These are phyloP conservation scores for Drosophila setosimentum DNA, from an alignment of 2,888 invertebrate genomes.

Conservation along the genomic window DNA sequence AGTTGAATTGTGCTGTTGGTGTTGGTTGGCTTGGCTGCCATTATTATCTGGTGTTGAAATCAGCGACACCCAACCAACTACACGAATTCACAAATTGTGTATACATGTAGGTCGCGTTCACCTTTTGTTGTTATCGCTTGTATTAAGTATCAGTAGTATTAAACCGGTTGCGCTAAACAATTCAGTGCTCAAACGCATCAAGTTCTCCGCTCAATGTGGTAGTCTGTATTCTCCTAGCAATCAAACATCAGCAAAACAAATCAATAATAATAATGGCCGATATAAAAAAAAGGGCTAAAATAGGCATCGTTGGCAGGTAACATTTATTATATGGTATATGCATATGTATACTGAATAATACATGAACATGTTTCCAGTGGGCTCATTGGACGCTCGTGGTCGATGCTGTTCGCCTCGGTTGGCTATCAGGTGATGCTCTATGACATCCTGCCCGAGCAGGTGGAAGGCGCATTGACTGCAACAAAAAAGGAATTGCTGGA, in stretches of 20 bases:
- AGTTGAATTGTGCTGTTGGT: constrained; percentile 25
- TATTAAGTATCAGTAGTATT: constrained; percentile 43
- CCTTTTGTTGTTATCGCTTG: constrained; percentile 69
- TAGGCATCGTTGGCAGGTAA: constrained; percentile 92
- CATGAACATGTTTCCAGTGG: constrained; percentile 88
- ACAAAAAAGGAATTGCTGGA: constrained; percentile 90
- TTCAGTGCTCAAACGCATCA: constrained; percentile 51
- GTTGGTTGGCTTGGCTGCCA: not conserved
- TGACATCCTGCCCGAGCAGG: constrained; percentile 92
- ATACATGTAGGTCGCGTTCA: constrained; percentile 67
- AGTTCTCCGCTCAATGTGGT: constrained; percentile 30
- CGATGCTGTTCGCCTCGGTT: constrained; percentile 97
- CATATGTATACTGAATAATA: not conserved
- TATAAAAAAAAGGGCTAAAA: constrained; percentile 87
- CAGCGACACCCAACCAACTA: constrained; percentile 40
- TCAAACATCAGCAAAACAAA: constrained; percentile 1
- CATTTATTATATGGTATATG: constrained; percentile 3
- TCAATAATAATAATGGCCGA: constrained; percentile 59
- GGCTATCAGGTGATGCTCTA: constrained; percentile 95
- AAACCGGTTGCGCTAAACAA: constrained; percentile 64
- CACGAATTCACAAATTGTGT: constrained; percentile 35
- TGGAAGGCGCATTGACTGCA: constrained; percentile 90
- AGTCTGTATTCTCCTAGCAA: constrained; percentile 16
- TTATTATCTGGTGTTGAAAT: constrained; percentile 56
- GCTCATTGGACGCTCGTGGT: constrained; percentile 97